phyloP scores from a whole-genome alignment of 1,140 invertebrate species.

The Hetaerina americana region DNA sequence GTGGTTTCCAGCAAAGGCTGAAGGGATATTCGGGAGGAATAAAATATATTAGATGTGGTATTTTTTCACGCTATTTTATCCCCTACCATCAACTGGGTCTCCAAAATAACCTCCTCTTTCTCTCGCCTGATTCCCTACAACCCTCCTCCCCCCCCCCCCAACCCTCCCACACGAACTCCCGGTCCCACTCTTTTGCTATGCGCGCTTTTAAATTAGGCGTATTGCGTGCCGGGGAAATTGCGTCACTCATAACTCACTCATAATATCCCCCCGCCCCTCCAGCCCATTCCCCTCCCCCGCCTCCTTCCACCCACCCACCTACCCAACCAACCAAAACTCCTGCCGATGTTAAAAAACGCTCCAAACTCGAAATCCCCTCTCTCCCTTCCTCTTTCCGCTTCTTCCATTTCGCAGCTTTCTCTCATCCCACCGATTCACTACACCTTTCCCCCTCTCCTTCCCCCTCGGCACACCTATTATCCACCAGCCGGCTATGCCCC shows the following conservation, averaged over 20 bases:
- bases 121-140: too few relatives aligned
- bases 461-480: too few relatives aligned
- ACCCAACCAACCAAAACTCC: too few relatives aligned
- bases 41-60: too few relatives aligned
- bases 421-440: slow-evolving; percentile 8
- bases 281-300: neutral
- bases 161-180: too few relatives aligned
- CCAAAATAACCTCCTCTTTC: too few relatives aligned
- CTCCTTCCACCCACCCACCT: neutral
- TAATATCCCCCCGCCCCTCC: neutral
- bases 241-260: neutral
- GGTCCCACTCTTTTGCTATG: neutral
- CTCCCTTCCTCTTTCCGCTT: slow-evolving; percentile 3
- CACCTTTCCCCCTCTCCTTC: neutral
- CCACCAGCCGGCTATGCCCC: too few relatives aligned
- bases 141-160: too few relatives aligned
- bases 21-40: too few relatives aligned
- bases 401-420: slow-evolving; percentile 9
- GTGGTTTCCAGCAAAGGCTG: too few relatives aligned
- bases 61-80: too few relatives aligned
- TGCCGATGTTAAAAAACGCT: neutral
- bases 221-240: neutral
- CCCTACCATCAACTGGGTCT: too few relatives aligned
- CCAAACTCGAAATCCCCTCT: slow-evolving; percentile 14
- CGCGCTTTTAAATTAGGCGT: neutral